Evolutionary conservation across 2,888 invertebrate genomes (phyloP).

Genomic region (Eudasyphora cyanicolor): DNA sequence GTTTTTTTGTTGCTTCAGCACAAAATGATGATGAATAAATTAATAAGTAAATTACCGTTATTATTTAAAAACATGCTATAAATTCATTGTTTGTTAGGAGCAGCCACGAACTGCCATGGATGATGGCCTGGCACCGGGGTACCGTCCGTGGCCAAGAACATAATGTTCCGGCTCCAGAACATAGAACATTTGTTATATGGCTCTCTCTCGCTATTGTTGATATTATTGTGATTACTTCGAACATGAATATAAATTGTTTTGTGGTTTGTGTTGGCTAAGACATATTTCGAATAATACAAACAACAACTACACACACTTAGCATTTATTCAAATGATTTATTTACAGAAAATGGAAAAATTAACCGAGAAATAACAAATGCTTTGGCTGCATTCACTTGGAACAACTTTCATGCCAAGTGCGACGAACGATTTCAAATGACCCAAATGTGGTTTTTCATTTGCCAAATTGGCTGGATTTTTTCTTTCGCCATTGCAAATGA

Average conservation of each 20-base stretch:
- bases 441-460: background rate
- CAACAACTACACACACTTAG: background rate
- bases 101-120: background rate
- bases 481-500: background rate
- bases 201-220: background rate
- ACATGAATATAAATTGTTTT: conserved; percentile 50
- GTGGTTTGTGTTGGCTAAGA: conserved; percentile 34
- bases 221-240: conserved; percentile 45
- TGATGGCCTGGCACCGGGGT: background rate
- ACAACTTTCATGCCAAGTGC: background rate
- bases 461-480: background rate
- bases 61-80: conserved; percentile 32
- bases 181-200: no score
- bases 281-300: background rate
- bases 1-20: background rate
- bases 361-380: background rate
- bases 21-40: conserved; percentile 25
- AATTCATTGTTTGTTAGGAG: conserved; percentile 15
- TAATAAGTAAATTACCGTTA: conserved; percentile 33
- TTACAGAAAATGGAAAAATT: background rate
- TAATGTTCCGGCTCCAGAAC: background rate
- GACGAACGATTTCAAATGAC: background rate
- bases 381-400: background rate
- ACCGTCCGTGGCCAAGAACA: background rate
- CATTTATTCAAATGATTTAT: conserved; percentile 1